Percentiles rank a stretch among this genome's conserved stretches.
These are phyloP conservation scores for Rousettus leschenaultii DNA, from an alignment of 2,113 vertebrate genomes.

Conservation along the genomic window DNA sequence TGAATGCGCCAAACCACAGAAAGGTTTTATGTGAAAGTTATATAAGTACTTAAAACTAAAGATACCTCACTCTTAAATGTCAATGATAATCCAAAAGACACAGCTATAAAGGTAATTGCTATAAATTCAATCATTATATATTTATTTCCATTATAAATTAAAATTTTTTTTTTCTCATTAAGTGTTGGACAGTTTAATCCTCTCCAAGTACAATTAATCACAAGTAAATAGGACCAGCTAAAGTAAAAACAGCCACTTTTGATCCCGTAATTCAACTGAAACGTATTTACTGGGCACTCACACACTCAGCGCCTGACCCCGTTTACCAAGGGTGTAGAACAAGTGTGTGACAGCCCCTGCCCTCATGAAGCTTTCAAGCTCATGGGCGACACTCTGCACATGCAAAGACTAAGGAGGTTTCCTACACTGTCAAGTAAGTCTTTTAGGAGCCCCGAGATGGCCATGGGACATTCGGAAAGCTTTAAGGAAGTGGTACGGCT, in stretches of 20 bases:
- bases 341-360: fast-evolving
- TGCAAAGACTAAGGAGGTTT: background rate
- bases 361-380: fast-evolving
- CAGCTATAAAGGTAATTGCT: background rate
- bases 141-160: background rate
- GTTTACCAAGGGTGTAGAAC: background rate
- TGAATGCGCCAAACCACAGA: background rate
- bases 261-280: background rate
- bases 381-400: background rate
- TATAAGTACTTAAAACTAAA: background rate
- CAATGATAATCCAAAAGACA: background rate
- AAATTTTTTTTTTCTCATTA: background rate
- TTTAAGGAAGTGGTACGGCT: background rate
- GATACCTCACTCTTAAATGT: background rate
- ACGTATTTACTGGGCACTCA: fast-evolving
- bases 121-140: background rate
- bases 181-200: background rate
- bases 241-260: background rate
- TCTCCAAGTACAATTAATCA: background rate
- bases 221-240: background rate
- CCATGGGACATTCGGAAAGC: background rate
- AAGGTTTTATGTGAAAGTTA: background rate
- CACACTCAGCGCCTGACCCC: too few species aligned
- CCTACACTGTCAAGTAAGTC: background rate
- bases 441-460: background rate